Evolutionary conservation across 2,797 vertebrate genomes (phyloP), one percentile per base, ranked within the genome.

Genomic region (Agapornis canus): DNA sequence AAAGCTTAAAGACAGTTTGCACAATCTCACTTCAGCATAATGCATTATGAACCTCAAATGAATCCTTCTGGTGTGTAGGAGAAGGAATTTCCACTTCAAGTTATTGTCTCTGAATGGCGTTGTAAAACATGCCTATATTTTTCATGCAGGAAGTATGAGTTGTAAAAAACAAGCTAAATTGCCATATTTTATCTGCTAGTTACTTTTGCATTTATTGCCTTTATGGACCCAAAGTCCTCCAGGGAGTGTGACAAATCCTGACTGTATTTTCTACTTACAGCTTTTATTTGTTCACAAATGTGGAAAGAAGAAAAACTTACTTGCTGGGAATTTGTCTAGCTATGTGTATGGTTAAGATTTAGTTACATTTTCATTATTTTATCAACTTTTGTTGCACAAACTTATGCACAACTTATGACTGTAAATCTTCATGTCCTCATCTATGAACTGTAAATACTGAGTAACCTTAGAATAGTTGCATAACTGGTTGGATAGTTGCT

Each of bases 61-160:
- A 88, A 56, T 76, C 72, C 92, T 88, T 37, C 72, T 72, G 61
- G 27, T 8, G 37, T 82, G 65, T 48, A 82, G 84, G 65, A 80
- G 56, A 93, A 87, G 31, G 4, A 90, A 56, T 81, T 91, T 96
- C 79, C 65, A 88, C 54, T 89, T 89, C 40, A 70, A 75, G 47
- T 77, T 82, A 83, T 5, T 90, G 45, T 86, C 91, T 92, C 64
- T 89, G 89, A 78, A 66, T 72, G 59, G 32, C 42, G 65, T 52
- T 86, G 48, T 96, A 94, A 96, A 96, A 90, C 10, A 21, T 85
- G 82, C 45, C 27, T 80, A 11, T 82, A 66, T 85, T 69, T 76
- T 75, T 91, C 90, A 80, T 94, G 78, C 94, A 97, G 92, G 95
- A 95, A 96, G 61, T 56, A 80, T 86, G 82, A 81, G 61, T 45